Conservation (phyloP, 2,888 invertebrate genomes). For the Hirtodrosophila alboralis region DNA sequence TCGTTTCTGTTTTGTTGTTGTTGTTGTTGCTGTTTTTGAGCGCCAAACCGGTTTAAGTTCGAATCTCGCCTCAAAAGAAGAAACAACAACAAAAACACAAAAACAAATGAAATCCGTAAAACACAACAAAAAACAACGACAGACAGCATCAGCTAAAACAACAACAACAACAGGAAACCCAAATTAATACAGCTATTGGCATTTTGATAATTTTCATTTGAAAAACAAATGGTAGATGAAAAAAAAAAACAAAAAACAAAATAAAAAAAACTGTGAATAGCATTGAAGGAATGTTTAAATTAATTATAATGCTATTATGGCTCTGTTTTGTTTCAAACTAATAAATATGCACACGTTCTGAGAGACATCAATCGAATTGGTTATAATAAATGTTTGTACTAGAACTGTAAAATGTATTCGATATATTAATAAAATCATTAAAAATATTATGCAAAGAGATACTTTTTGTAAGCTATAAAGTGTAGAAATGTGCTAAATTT, state of each 20-base stretch:
- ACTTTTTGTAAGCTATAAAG: no score
- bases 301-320: constrained; percentile 53
- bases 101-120: constrained; percentile 53
- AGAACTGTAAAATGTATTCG: no score
- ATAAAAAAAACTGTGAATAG: constrained; percentile 42
- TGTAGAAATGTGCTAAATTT: no score
- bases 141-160: constrained; percentile 30
- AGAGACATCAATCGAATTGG: constrained; percentile 15
- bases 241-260: no score
- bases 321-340: constrained; percentile 26
- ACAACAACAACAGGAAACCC: constrained; percentile 39
- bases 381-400: background rate
- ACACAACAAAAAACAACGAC: constrained; percentile 34
- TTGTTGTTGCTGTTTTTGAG: constrained; percentile 32
- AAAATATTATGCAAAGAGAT: no score
- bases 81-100: constrained; percentile 38
- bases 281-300: constrained; percentile 50
- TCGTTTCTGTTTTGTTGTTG: constrained; percentile 24
- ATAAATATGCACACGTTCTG: constrained; percentile 45
- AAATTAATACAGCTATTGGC: constrained; percentile 61
- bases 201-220: constrained; percentile 64
- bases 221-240: constrained; percentile 38
- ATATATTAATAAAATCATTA: no score
- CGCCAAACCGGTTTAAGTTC: constrained; percentile 64
- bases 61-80: constrained; percentile 39